Evolutionary conservation across 1,140 invertebrate species (phyloP).

Genomic region (Drosophila fuyamai): DNA sequence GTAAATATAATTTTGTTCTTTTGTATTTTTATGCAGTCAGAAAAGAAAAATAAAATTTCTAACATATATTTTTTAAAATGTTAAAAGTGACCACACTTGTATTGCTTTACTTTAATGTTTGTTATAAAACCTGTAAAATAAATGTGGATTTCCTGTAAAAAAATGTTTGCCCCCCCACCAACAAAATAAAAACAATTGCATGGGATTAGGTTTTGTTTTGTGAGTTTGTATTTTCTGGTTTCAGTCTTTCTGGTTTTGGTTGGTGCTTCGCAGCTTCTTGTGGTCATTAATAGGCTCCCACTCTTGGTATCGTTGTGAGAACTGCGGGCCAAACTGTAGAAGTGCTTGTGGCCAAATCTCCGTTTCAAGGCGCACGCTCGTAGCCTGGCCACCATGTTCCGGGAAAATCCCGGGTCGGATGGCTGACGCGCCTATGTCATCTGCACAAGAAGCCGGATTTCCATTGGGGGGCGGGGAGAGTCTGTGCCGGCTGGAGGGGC

Average conservation of each 20-base stretch:
- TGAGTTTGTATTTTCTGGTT: constrained; percentile 37
- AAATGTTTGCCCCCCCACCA: not conserved
- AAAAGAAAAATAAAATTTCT: too few relatives aligned
- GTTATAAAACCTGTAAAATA: not conserved
- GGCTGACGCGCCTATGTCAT: constrained; percentile 58
- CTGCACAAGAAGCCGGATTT: constrained; percentile 54
- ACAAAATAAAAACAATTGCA: constrained; percentile 1
- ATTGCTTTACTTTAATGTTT: too few relatives aligned
- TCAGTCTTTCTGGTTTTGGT: constrained; percentile 42
- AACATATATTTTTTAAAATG: too few relatives aligned
- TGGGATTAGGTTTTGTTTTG: constrained; percentile 9
- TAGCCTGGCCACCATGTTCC: constrained; percentile 22
- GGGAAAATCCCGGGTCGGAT: constrained; percentile 17
- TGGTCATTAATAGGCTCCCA: constrained; percentile 65
- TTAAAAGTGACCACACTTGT: too few relatives aligned
- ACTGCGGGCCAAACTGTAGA: constrained; percentile 29
- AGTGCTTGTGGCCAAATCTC: constrained; percentile 43
- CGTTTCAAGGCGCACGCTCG: constrained; percentile 35
- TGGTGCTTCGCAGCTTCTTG: constrained; percentile 30
- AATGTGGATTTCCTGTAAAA: not conserved
- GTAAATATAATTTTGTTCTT: too few relatives aligned
- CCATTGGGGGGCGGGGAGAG: constrained; percentile 33
- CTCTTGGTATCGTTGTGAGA: constrained; percentile 22
- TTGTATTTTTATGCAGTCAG: too few relatives aligned
- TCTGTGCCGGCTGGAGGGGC: constrained; percentile 49